Evolutionary conservation across 2,888 invertebrate species (phyloP), one percentile per base, ranked within the genome.

Genomic region (Herminia tarsipennalis): DNA sequence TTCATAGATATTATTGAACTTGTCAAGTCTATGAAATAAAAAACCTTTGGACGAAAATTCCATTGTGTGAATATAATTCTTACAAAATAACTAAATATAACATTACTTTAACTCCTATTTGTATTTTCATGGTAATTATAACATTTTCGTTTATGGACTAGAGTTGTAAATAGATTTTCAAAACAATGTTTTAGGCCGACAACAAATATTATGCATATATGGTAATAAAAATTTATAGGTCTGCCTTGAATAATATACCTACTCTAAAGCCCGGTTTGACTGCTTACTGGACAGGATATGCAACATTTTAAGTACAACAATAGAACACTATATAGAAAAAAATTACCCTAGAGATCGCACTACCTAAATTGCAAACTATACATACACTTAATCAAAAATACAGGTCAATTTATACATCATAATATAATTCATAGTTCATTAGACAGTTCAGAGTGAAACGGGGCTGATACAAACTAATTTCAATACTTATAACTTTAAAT

Each of bases 401-500:
- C n/a, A n/a, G n/a, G n/a, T n/a, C n/a, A n/a, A n/a, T n/a, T n/a
- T n/a, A n/a, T n/a, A n/a, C n/a, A n/a, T n/a, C n/a, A n/a, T n/a
- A n/a, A n/a, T n/a, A n/a, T n/a, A n/a, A n/a, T 6, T 1, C 8
- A 6, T 9, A 30, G 2, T 3, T 30, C 20, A 30, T 30, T 12
- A 41, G 8, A 42, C 17, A 36, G 9, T n/a, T 4, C 1, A 36
- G 38, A 49, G 45, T 25, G 43, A 56, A 53, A 50, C 43, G 48
- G 39, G 47, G 22, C 2, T 6, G 9, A 9, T 14, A 24, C 22
- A 18, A 37, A 30, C 27, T 33, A 44, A 25, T 10, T 13, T 21
- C 28, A 34, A 34, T 51, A 43, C 36, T 16, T 33, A 33, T 38
- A 54, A 30, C 13, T 37, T 76, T 88, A 90, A 67, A 90, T 84